phyloP scores from a whole-genome alignment of 2,113 vertebrate genomes.

The Rhabdornis inornatus region DNA sequence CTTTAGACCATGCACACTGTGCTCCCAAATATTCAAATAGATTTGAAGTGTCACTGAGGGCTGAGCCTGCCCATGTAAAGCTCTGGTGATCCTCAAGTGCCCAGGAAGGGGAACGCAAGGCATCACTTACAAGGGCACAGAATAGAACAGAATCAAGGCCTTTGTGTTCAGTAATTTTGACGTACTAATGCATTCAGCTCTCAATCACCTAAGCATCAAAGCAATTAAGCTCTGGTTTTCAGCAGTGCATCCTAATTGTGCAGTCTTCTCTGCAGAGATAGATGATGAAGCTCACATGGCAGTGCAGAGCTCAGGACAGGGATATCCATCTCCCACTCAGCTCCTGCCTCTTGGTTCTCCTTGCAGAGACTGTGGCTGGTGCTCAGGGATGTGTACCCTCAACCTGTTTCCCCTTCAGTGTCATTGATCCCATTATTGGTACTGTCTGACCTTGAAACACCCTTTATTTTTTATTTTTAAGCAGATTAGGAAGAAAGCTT shows the following conservation, averaged over 20 bases:
- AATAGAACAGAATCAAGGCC: background rate
- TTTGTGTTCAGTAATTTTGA: conserved; percentile 26
- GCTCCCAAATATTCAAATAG: background rate
- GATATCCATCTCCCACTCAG: background rate
- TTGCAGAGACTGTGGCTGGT: background rate
- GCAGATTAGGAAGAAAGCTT: conserved; percentile 55
- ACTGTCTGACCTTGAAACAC: conserved; percentile 44
- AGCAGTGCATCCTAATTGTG: conserved; percentile 15
- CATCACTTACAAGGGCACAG: background rate
- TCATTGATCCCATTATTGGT: background rate
- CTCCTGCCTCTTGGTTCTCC: background rate
- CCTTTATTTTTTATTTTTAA: conserved; percentile 38
- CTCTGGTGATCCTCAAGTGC: background rate
- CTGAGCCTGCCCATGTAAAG: background rate
- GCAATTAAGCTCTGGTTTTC: conserved; percentile 42
- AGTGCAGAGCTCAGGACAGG: background rate
- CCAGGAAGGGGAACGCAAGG: background rate
- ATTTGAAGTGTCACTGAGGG: background rate
- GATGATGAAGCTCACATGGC: background rate
- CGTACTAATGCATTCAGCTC: conserved; percentile 7
- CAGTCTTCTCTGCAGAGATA: background rate
- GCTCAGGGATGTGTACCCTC: background rate
- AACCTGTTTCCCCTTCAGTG: background rate
- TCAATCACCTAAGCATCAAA: conserved; percentile 43
- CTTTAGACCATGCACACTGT: background rate